Base-by-base conservation (phyloP, 2,888 invertebrate genomes). In the Chloroclysta siterata region DNA sequence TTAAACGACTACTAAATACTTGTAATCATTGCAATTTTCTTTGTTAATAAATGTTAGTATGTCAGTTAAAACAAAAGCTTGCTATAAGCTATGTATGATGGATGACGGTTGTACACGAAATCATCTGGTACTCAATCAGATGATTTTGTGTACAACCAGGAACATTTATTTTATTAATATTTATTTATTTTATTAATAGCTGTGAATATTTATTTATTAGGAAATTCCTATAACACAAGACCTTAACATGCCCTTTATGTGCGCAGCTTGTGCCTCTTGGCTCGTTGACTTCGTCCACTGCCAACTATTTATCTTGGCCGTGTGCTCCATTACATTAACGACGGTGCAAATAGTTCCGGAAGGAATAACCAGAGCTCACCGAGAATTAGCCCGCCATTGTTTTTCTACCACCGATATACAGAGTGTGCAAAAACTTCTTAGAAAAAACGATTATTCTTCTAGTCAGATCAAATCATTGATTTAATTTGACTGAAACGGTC, bases 251-350 rank as follows among this genome's bases (percentile, higher is more conserved):
- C 57, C 76, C 72, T 75, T 75, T 79, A 80, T 81, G 72, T 57
- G 50, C 63, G 64, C 60, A 65, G 72, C 81, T 80, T 75, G 75
- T 80, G 78, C 78, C 79, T 79, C 79, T 81, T 83, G 78, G 78
- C 77, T 79, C 80, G 82, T 80, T 81, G 82, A 82, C 81, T 82
- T 80, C 82, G 79, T 81, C 81, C 82, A 81, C 80, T 75, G 73
- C 76, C 73, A 78, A 82, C 82, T 82, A 85, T 89, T 89, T 87
- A 86, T 88, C 87, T 87, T 77, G 74, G 79, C 81, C 77, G 79
- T 75, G 81, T 74, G 82, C 77, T 80, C 86, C 85, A 87, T 88
- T 89, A 86, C 83, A 81, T 81, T 88, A 89, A 88, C 88, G 88
- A 88, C 81, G 76, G 76, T 71, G 76, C 75, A 80, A 86, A 85